Percentiles rank a stretch among this genome's conserved stretches.
phyloP scores from a whole-genome alignment of 2,888 invertebrate genomes.

The Cinara cedri region DNA sequence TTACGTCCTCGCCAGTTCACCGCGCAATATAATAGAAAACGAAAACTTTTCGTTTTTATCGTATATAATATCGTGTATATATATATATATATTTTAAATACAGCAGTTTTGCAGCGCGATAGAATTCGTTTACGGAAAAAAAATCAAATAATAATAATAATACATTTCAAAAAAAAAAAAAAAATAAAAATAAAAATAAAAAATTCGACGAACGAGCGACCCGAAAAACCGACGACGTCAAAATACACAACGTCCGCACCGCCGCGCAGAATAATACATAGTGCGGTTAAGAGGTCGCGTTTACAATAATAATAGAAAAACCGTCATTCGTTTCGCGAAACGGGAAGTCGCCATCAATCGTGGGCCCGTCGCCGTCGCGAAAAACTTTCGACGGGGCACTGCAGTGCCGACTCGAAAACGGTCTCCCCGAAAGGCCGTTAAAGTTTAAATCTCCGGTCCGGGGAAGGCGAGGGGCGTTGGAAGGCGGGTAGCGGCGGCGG shows the following conservation, averaged over 20 bases:
- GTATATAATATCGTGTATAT: not conserved
- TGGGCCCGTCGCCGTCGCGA: not conserved
- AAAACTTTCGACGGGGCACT: constrained; percentile 23
- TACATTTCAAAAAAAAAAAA: too few species aligned
- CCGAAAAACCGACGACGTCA: too few species aligned
- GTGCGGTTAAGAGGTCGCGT: too few species aligned
- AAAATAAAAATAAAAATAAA: too few species aligned
- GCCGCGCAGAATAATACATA: too few species aligned
- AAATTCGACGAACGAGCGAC: too few species aligned
- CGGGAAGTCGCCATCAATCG: constrained; percentile 28
- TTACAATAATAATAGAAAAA: too few species aligned
- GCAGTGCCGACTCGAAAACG: constrained; percentile 26
- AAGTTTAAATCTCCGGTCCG: constrained; percentile 30
- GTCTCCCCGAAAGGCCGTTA: not conserved
- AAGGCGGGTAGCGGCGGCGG: not conserved
- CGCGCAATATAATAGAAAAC: not conserved
- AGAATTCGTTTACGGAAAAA: too few species aligned
- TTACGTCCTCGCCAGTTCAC: not conserved
- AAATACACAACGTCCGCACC: too few species aligned
- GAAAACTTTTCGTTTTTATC: not conserved
- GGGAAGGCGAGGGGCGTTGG: not conserved
- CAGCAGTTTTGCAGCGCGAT: too few species aligned
- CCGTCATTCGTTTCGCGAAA: not conserved
- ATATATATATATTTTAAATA: not conserved
- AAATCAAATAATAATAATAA: too few species aligned